A percentile compares a stretch with the other conserved stretches of the same genome.
phyloP scores from a whole-genome alignment of 1,140 invertebrate species.

The Bradysia coprophila region DNA sequence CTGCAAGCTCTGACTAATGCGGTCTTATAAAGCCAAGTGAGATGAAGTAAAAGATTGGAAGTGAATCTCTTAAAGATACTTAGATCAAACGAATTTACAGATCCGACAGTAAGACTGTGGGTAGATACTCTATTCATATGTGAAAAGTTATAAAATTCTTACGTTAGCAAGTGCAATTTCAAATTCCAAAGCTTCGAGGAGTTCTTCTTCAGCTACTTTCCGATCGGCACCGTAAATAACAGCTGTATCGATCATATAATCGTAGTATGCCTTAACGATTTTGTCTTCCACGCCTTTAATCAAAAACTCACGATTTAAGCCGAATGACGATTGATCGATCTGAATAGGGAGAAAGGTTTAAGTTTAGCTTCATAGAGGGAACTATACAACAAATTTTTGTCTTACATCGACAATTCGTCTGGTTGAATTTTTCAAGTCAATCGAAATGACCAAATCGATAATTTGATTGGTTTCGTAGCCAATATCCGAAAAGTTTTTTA shows the following conservation, averaged over 20 bases:
- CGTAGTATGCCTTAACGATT: slow-evolving; percentile 57
- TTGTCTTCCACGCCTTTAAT: slow-evolving; percentile 64
- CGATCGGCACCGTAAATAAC: slow-evolving; percentile 67
- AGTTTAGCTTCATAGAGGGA: not conserved
- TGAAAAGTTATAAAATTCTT: slow-evolving; percentile 18
- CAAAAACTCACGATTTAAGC: slow-evolving; percentile 75
- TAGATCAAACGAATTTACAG: too few relatives aligned
- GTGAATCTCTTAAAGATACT: too few relatives aligned
- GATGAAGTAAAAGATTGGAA: too few relatives aligned
- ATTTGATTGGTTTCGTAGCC: slow-evolving; percentile 84
- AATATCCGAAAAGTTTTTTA: slow-evolving; percentile 54
- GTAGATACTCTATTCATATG: too few relatives aligned
- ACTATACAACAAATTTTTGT: slow-evolving; percentile 7
- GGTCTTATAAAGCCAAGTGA: too few relatives aligned
- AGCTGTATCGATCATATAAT: slow-evolving; percentile 76
- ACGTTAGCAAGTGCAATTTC: slow-evolving; percentile 92
- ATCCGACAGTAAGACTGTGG: too few relatives aligned
- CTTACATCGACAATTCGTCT: slow-evolving; percentile 72
- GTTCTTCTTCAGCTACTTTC: slow-evolving; percentile 42
- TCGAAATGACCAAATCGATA: slow-evolving; percentile 73
- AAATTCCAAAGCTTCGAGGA: slow-evolving; percentile 70
- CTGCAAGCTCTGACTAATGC: too few relatives aligned
- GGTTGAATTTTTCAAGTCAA: slow-evolving; percentile 79
- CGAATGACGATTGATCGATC: slow-evolving; percentile 84
- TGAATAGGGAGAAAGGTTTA: too few relatives aligned